Conservation (phyloP, 2,888 invertebrate genomes). For the Hipparchia semele region DNA sequence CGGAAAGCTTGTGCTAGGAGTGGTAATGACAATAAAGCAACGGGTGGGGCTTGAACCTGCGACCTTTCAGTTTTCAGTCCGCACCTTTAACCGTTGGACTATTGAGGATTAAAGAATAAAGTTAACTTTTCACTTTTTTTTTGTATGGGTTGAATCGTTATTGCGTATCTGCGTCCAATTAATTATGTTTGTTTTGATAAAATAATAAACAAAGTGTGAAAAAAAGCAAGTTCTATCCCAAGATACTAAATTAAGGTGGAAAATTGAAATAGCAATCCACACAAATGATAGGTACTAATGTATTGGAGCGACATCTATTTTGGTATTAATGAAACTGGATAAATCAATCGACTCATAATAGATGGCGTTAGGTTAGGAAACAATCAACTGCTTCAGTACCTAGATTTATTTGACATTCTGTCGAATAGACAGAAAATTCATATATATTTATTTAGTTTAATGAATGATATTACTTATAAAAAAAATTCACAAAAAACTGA, state of each 20-base stretch:
- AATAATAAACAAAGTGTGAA: neutral
- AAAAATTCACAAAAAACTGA: neutral
- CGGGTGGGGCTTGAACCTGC: no score
- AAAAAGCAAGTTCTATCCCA: neutral
- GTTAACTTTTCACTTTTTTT: no score
- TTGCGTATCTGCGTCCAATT: no score
- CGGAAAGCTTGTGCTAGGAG: no score
- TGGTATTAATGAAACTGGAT: neutral
- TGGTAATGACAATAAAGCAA: no score
- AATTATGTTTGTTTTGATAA: no score
- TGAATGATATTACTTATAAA: neutral
- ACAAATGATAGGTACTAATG: neutral
- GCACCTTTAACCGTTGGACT: no score
- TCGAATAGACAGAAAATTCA: no score
- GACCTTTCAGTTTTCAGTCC: no score
- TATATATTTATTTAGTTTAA: no score
- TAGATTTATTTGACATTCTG: neutral
- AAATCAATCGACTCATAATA: neutral
- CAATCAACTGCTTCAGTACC: neutral
- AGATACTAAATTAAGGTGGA: neutral
- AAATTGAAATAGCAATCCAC: neutral
- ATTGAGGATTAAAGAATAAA: no score
- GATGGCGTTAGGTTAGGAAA: neutral
- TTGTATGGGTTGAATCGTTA: no score
- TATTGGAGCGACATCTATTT: conserved; percentile 9